These are phyloP conservation scores for Mormyrus proboscirostris DNA, from an alignment of 2,797 vertebrate genomes.

Conservation along the genomic window DNA sequence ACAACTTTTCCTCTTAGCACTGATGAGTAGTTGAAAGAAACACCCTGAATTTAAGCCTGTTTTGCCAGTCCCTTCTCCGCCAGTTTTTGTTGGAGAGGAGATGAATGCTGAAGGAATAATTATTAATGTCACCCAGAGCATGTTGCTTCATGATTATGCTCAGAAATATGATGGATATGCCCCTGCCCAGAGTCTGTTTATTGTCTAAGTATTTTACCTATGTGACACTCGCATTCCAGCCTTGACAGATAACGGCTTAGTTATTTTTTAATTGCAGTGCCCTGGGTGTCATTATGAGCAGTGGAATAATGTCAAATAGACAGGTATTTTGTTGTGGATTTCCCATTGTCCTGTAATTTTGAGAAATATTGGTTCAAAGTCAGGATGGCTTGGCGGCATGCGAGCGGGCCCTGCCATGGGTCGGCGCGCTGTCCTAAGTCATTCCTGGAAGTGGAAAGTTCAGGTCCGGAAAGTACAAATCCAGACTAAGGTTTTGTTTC, in stretches of 20 bases:
- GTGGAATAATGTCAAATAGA: not conserved
- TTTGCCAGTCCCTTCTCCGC: constrained; percentile 36
- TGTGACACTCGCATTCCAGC: not conserved
- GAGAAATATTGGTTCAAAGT: not conserved
- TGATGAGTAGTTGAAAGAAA: constrained; percentile 30
- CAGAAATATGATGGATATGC: not conserved
- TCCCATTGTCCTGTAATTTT: not conserved
- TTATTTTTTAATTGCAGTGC: not conserved
- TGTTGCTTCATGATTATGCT: constrained; percentile 13
- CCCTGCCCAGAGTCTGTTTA: not conserved
- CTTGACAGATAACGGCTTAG: constrained; percentile 2
- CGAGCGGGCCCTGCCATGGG: not conserved
- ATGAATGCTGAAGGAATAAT: constrained; percentile 35
- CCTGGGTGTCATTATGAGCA: not conserved
- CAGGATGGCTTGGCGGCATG: not conserved
- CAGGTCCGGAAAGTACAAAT: not conserved
- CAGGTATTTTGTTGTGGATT: not conserved
- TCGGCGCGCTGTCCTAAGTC: not conserved
- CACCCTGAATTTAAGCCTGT: constrained; percentile 44
- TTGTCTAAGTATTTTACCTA: constrained; percentile 2
- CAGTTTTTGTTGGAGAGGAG: constrained; percentile 35
- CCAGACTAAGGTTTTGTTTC: not conserved
- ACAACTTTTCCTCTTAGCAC: constrained; percentile 35
- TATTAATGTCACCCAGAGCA: constrained; percentile 15
- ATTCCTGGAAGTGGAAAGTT: not conserved